Conservation (phyloP, 2,113 vertebrate genomes). For the Tursiops truncatus region DNA sequence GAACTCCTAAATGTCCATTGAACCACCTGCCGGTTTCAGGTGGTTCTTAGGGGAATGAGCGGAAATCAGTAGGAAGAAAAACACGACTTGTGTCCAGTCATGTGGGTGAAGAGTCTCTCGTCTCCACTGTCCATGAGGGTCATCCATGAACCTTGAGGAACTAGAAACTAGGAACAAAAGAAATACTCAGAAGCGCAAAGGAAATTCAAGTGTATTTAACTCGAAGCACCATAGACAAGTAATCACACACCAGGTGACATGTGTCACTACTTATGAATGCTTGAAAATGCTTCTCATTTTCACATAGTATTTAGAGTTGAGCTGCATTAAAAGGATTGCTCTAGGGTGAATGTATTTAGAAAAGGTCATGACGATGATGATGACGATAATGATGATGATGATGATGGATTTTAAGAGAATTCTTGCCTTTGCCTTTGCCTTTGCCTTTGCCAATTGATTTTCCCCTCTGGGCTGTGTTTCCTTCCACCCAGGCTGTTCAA, state of each 20-base stretch:
- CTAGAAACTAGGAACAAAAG: not conserved
- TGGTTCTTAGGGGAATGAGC: not conserved
- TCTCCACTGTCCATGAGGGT: rapidly evolving
- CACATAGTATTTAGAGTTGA: not conserved
- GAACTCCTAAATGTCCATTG: not conserved
- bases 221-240: rapidly evolving
- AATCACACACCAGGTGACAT: rapidly evolving
- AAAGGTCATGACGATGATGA: not conserved
- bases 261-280: rapidly evolving
- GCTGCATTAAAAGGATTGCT: rapidly evolving
- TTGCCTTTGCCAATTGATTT: rapidly evolving
- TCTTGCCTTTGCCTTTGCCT: not conserved
- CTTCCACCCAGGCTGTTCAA: not conserved
- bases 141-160: rapidly evolving
- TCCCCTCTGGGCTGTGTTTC: not conserved
- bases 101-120: rapidly evolving
- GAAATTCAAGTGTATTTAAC: not conserved
- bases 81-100: rapidly evolving
- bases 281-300: too few relatives aligned
- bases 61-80: rapidly evolving
- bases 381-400: not conserved
- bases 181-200: rapidly evolving
- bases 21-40: rapidly evolving
- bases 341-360: not conserved
- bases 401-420: too few relatives aligned